Conservation (phyloP, 2,797 vertebrate species). For the Pseudocheirus occidentalis region DNA sequence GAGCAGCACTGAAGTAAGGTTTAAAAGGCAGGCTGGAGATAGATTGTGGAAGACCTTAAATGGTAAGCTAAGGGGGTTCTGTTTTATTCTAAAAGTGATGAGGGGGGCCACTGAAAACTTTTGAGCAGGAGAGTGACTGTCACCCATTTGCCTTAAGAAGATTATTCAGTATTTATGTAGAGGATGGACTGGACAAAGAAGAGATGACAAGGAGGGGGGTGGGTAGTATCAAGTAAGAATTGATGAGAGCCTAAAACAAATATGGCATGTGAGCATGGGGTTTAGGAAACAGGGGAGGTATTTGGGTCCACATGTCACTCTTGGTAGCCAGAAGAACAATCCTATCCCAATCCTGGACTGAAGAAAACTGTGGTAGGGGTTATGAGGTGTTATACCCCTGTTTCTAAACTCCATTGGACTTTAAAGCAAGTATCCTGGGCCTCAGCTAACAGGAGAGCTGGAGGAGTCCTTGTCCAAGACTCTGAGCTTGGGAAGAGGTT, state of each 20-base stretch:
- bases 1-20: not conserved
- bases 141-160: conserved; percentile 21
- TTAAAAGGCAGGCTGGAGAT: not conserved
- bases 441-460: not conserved
- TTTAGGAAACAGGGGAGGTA: not conserved
- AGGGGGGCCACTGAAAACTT: not conserved
- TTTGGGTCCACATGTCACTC: not conserved
- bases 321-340: not conserved
- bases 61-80: not conserved
- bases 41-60: not conserved
- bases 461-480: not conserved
- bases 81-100: not conserved
- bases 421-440: not conserved
- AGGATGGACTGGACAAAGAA: conserved; percentile 13
- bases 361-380: not conserved
- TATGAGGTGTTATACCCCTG: not conserved
- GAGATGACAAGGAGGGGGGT: not conserved
- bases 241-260: not conserved
- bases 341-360: not conserved
- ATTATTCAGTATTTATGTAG: not conserved
- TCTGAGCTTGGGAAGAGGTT: not conserved
- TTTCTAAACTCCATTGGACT: not conserved
- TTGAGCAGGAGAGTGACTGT: not conserved
- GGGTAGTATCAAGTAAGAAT: not conserved
- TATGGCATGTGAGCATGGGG: not conserved